Evolutionary conservation across 2,797 vertebrate species (phyloP), one percentile per base, ranked within the genome.

Genomic region (Sebastes steindachneri): DNA sequence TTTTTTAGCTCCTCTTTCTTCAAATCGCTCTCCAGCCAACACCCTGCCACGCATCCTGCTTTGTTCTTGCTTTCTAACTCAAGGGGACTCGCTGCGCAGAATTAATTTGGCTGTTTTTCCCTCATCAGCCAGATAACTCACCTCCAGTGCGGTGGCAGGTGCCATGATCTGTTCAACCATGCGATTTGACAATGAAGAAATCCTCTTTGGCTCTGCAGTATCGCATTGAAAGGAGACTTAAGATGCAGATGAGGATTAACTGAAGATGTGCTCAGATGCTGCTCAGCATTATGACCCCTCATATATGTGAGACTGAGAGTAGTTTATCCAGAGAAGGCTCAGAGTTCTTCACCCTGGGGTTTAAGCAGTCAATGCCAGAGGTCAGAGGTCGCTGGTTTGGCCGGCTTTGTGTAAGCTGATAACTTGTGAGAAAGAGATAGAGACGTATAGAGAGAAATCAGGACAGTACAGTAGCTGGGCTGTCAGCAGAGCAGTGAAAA

Each of bases 61-160:
- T 91, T 91, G 70, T 89, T 91, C 83, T 88, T 31, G 35, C 74
- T 86, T 70, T 80, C 71, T 77, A 70, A 91, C 87, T 85, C 75
- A 71, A 76, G 82, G 74, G 78, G 66, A 65, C 72, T 75, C 68
- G 17, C 19, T 54, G 35, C 4, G 28, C 51, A 35, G 78, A 91
- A 86, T 89, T 73, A 75, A 84, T 87, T 73, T 75, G 67, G 48
- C 59, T 63, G n/a, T 87, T 86, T 60, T 85, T 33, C 67, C 57
- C 67, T 35, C 72, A 67, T 65, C 37, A 51, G 63, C 80, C 84
- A 78, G 69, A 89, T 88, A 83, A 85, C 82, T 83, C 80, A 85
- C 77, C 79, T 84, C 82, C 25, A 26, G 53, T 77, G 59, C 25
- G 68, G 60, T 79, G 71, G 68, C 79, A 82, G 75, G 35, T 84